phyloP scores from a whole-genome alignment of 2,888 invertebrate species.

The Philhelius pedissequus region DNA sequence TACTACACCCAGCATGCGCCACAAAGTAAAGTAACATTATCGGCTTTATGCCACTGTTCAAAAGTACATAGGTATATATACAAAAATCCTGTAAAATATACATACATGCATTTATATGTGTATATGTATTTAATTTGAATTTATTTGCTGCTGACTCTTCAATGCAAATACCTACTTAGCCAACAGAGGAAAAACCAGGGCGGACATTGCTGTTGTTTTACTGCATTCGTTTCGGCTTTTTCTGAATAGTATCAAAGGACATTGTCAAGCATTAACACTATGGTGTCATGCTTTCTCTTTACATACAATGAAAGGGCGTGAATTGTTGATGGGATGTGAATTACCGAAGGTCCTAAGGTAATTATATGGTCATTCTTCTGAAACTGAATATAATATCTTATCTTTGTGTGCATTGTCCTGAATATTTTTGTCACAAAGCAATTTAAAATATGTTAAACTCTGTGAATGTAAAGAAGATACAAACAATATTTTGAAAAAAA shows the following conservation, averaged over 20 bases:
- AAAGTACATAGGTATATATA: slow-evolving; percentile 20
- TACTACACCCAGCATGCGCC: slow-evolving; percentile 73
- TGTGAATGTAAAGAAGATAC: neutral
- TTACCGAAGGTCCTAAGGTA: slow-evolving; percentile 32
- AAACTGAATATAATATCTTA: slow-evolving; percentile 41
- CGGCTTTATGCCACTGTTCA: slow-evolving; percentile 62
- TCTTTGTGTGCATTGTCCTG: slow-evolving; percentile 26
- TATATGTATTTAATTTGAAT: neutral
- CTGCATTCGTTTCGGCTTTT: slow-evolving; percentile 62
- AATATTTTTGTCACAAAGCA: slow-evolving; percentile 20
- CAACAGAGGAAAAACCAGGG: neutral
- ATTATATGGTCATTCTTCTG: slow-evolving; percentile 58
- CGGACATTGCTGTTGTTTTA: slow-evolving; percentile 38
- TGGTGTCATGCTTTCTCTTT: slow-evolving; percentile 57
- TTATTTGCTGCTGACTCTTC: slow-evolving; percentile 49
- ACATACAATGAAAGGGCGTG: slow-evolving; percentile 70
- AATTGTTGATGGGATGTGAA: slow-evolving; percentile 71
- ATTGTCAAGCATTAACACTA: slow-evolving; percentile 15
- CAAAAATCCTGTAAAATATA: slow-evolving; percentile 1
- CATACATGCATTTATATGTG: neutral
- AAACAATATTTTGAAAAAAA: neutral
- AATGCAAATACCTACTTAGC: slow-evolving; percentile 16
- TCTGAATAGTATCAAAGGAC: slow-evolving; percentile 42
- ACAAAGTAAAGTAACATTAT: slow-evolving; percentile 70
- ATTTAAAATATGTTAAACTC: slow-evolving; percentile 41